Evolutionary conservation across 2,888 invertebrate genomes (phyloP), one percentile per base, ranked within the genome.

Genomic region (Xanthia icteritia): DNA sequence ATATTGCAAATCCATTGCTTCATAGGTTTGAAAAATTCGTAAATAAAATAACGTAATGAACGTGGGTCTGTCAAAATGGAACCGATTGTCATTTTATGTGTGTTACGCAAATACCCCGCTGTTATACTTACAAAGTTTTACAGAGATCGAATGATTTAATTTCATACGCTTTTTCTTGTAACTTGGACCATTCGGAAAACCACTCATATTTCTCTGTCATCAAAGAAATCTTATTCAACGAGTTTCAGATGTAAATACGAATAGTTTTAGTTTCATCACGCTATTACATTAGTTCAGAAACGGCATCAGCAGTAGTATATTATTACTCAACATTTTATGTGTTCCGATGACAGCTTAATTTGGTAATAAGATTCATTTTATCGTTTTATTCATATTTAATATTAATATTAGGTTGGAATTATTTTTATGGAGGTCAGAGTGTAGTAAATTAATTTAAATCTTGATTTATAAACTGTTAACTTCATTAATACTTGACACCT

Each of bases 201-300:
- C 17, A 45, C 77, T 84, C 76, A 87, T 87, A 86, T 88, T 83
- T 88, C 85, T 77, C 58, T 84, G 85, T 79, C 86, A 82, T 82
- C 79, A 82, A 83, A 71, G 75, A 80, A 84, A 77, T 84, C 81
- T 82, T 81, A 83, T 64, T 69, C 79, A 85, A 87, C 82, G 79
- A 82, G 77, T 81, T 84, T 64, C 79, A 80, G 75, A 89, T 89
- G 86, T 81, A 78, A 86, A 89, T 87, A 69, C 60, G 72, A 71
- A 88, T 89, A 88, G 84, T 89, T 89, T 77, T 78, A 83, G 77
- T 87, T 77, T 39, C 73, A 86, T 77, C 77, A 85, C 79, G 86
- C 73, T 66, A 84, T 67, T 65, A 81, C 64, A 76, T 81, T 77
- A 72, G 56, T 82, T 76, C 65, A n/a, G 60, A 66, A 67, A 74